Evolutionary conservation across 1,140 invertebrate genomes (phyloP), one percentile per base, ranked within the genome.

Genomic region (Philopotamus ludificatus): DNA sequence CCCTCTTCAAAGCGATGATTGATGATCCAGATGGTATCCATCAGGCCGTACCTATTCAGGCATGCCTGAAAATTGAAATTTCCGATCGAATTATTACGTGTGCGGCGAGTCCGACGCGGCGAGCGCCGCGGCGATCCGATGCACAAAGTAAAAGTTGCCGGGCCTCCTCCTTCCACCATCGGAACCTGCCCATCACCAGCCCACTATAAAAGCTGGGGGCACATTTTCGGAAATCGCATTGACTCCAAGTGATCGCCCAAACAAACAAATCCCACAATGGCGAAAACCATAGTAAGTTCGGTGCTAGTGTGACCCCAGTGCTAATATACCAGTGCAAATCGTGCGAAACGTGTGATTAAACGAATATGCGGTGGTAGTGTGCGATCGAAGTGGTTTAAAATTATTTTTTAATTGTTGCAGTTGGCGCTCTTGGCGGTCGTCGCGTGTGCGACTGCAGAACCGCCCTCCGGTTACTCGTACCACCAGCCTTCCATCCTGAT

Each of bases 401-500:
- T 58, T 12, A 16, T 4, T 12, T 42, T 58, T 61, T 71, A n/a
- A 47, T 65, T 67, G 71, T 73, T 70, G 8, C 77, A 81, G 79
- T 73, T 79, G 66, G 75, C 75, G 68, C 72, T 81, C 9, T 65
- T 67, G 61, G 78, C 79, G 66, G 71, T 81, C 39, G 73, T 79
- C 71, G 78, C 76, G 68, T 79, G 75, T 71, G 78, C 76, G 10
- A 73, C 76, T 1, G 79, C 79, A 41, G 79, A 81, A 69, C 76
- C 79, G 4, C 79, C 79, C 23, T 41, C 53, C 9, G 67, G 67
- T 53, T 73, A 73, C 65, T 64, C 70, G 3, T 66, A 70, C 9
- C 67, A 71, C 2, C 58, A 61, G 8, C 66, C 69, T 12, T 10
- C 66, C 39, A n/a, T 70, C 28, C 23, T 69, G 12, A 25, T 68